phyloP scores from a whole-genome alignment of 37 sponge, comb jelly and placozoan species.

The Crambe crambe region DNA sequence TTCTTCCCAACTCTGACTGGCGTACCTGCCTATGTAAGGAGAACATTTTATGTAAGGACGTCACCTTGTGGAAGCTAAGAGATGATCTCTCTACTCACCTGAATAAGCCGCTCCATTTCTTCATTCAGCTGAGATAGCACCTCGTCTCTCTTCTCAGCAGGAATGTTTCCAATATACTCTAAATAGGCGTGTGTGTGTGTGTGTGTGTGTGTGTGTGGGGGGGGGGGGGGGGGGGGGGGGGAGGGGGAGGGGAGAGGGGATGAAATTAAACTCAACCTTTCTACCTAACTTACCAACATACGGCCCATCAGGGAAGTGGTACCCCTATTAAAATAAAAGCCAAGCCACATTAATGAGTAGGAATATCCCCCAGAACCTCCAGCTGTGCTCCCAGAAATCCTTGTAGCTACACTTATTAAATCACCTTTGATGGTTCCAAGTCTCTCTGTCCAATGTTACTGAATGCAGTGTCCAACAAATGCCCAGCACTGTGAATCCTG shows the following conservation, averaged over 20 bases:
- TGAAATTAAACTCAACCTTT: not conserved
- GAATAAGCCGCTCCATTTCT: conserved; percentile 46
- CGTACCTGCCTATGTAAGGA: conserved; percentile 15
- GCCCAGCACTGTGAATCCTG: conserved; percentile 77
- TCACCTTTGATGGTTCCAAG: conserved; percentile 63
- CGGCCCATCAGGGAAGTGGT: conserved; percentile 77
- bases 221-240: too few relatives aligned
- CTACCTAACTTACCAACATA: conserved; percentile 82
- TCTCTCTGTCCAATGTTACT: conserved; percentile 41
- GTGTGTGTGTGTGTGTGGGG: too few relatives aligned
- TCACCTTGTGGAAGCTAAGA: not conserved
- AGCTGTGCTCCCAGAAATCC: not conserved
- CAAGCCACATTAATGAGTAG: not conserved
- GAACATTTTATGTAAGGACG: not conserved
- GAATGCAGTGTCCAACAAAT: conserved; percentile 72
- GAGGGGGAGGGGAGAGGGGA: not conserved
- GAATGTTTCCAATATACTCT: conserved; percentile 77
- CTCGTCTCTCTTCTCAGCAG: conserved; percentile 67
- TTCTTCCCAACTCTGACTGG: conserved; percentile 21
- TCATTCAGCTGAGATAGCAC: conserved; percentile 37
- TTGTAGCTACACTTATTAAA: not conserved
- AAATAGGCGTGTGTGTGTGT: too few relatives aligned
- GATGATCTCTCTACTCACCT: too few relatives aligned
- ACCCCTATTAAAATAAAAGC: conserved; percentile 45
- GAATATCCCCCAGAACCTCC: not conserved